A percentile compares a stretch with the other conserved stretches of the same genome.
phyloP scores from a whole-genome alignment of 1,140 invertebrate genomes.

The Mactra quadrangularis region DNA sequence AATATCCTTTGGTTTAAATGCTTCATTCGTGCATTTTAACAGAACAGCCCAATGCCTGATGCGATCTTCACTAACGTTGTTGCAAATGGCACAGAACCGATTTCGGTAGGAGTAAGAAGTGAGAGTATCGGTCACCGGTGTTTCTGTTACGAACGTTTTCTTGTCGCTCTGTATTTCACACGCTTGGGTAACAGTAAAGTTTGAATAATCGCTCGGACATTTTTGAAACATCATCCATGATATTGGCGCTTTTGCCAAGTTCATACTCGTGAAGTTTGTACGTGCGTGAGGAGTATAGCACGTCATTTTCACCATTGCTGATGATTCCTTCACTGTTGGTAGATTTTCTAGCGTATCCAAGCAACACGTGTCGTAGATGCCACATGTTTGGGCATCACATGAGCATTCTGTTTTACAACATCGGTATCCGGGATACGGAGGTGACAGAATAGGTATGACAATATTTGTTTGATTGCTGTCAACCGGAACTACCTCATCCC shows the following conservation, averaged over 20 bases:
- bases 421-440: neutral
- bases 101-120: neutral
- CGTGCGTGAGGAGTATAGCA: neutral
- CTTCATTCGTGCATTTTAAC: neutral
- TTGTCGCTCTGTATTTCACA: neutral
- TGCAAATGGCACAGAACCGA: constrained; percentile 5
- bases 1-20: neutral
- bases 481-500: too few relatives aligned
- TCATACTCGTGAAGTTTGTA: neutral
- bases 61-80: neutral
- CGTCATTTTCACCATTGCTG: neutral
- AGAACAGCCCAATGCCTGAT: neutral
- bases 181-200: neutral
- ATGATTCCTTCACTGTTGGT: neutral
- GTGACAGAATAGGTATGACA: neutral
- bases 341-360: neutral
- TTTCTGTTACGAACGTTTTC: neutral
- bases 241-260: neutral
- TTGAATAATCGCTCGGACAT: neutral
- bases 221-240: neutral
- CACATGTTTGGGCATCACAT: constrained; percentile 1
- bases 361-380: neutral
- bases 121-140: neutral
- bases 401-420: constrained; percentile 14
- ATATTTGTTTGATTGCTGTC: too few relatives aligned